Base-by-base conservation (phyloP, 2,797 vertebrate species). In the Arvicola amphibius region DNA sequence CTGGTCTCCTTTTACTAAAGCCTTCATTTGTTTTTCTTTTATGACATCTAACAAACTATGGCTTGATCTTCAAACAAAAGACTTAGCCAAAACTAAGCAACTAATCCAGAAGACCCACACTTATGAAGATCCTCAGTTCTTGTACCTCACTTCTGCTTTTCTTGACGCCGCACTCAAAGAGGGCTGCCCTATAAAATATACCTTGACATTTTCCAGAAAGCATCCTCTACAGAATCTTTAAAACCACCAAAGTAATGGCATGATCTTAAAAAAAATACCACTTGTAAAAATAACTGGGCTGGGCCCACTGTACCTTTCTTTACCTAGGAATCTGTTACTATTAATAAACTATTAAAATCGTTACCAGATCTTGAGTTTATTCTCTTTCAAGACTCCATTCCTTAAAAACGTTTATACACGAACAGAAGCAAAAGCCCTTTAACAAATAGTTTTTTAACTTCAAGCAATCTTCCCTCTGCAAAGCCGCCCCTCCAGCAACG, bases 141-240 rank as follows among this genome's bases (percentile, higher is more conserved):
- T 88, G 0, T 27, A 77, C 37, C 25, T 81, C 65, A 67, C 34
- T 90, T 92, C 81, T 65, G 53, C 67, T 61, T 93, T 61, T 74
- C 90, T 74, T 76, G 86, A 29, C 94, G 77, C 71, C 59, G 87
- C 5, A 87, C 69, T n/a, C 46, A 83, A 96, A 73, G 89, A 71
- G n/a, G 90, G 77, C 80, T 73, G 89, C 59, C n/a, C 51, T 95
- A 69, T 43, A 95, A 95, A 92, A 83, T 94, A 94, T 53, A 21
- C 48, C 46, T 43, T 95, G 74, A 93, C 59, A 96, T 95, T 95
- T 97, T 91, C 94, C 63, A 61, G 40, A 93, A 94, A 65, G 88
- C 93, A 94, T 87, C 32, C 71, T 94, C 59, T 77, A 56, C 63
- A 97, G 94, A 97, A 91, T 63, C 53, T 85, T 85, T 13, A 93